A percentile compares a stretch with the other conserved stretches of the same genome.
Evolutionary conservation across 2,888 invertebrate genomes (phyloP).

Genomic region (Dysmachus trigonus): DNA sequence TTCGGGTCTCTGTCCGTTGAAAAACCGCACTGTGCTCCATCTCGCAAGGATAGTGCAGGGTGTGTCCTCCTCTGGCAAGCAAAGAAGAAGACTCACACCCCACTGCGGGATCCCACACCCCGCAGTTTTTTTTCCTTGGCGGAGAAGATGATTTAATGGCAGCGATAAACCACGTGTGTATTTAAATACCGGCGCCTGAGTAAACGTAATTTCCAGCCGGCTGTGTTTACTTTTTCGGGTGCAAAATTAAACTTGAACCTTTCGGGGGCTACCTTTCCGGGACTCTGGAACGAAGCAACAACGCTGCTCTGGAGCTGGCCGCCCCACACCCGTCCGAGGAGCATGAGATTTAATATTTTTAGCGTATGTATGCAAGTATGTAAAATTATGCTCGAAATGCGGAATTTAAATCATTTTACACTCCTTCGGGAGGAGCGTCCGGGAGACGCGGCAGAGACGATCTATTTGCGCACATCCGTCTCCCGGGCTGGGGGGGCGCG

Average conservation of each 20-base stretch:
- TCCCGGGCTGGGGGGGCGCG: not conserved
- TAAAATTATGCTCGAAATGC: not conserved
- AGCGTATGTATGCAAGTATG: not conserved
- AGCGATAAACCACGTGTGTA: slow-evolving; percentile 65
- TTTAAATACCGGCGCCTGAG: slow-evolving; percentile 65
- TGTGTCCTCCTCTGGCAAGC: slow-evolving; percentile 10
- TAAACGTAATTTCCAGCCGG: slow-evolving; percentile 63
- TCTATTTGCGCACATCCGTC: slow-evolving; percentile 30
- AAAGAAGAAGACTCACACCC: not conserved
- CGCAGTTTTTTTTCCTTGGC: slow-evolving; percentile 16
- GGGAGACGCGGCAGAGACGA: not conserved
- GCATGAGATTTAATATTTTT: slow-evolving; percentile 36
- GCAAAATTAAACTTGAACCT: slow-evolving; percentile 50
- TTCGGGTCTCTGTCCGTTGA: not conserved
- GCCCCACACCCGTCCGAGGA: not conserved
- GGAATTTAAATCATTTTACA: slow-evolving; percentile 7
- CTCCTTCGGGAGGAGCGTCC: not conserved
- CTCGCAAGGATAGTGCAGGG: slow-evolving; percentile 20
- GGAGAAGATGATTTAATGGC: slow-evolving; percentile 61
- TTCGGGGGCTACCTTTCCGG: slow-evolving; percentile 36
- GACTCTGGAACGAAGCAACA: not conserved
- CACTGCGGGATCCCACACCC: not conserved
- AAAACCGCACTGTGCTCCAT: not conserved
- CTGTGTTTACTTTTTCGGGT: slow-evolving; percentile 50
- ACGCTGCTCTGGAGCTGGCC: too few species aligned